These are phyloP conservation scores for Anomalospiza imberbis DNA, from an alignment of 2,797 vertebrate species.

Conservation along the genomic window DNA sequence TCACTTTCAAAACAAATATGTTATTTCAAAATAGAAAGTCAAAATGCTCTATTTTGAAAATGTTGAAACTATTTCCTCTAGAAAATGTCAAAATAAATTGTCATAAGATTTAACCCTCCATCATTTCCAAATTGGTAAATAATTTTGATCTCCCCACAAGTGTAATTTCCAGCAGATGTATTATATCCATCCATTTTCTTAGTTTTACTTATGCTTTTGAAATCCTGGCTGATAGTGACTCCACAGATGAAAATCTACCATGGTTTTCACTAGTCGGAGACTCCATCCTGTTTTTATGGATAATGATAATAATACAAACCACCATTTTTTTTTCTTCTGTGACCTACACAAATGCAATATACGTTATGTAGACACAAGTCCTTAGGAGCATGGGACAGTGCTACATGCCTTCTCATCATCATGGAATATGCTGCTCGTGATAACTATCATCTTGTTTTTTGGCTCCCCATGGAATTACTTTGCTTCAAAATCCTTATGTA, in stretches of 20 bases:
- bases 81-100: slow-evolving; percentile 28
- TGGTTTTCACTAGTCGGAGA: neutral
- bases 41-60: slow-evolving; percentile 10
- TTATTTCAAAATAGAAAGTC: slow-evolving; percentile 3
- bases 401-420: neutral
- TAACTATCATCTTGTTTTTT: neutral
- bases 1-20: slow-evolving; percentile 21
- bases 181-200: neutral
- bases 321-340: neutral
- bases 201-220: neutral
- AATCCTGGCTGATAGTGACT: neutral
- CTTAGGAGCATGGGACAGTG: neutral
- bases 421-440: neutral
- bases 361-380: neutral
- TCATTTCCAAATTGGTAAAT: neutral
- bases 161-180: neutral
- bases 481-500: neutral
- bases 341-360: neutral
- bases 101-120: slow-evolving; percentile 24
- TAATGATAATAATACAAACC: neutral
- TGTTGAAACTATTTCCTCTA: neutral
- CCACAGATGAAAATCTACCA: neutral
- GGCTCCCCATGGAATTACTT: neutral
- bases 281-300: neutral
- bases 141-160: neutral